Base-by-base conservation (phyloP, 2,797 vertebrate genomes). In the Sphenodon punctatus region DNA sequence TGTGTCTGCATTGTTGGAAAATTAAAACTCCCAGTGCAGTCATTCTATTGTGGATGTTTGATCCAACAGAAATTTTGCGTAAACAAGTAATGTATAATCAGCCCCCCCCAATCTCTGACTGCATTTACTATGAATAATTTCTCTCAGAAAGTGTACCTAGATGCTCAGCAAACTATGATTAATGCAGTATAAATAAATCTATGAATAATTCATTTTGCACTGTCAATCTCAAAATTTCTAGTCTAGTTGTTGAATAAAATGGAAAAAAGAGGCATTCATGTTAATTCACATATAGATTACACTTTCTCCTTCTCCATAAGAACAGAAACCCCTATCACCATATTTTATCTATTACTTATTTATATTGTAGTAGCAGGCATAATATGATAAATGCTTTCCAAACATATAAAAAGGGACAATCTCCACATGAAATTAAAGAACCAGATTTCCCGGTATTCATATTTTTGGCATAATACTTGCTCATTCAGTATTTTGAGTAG, bases 331-430 rank as follows among this genome's bases (percentile, higher is more conserved):
- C n/a, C n/a, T n/a, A n/a, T n/a, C n/a, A n/a, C n/a, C n/a, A n/a
- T n/a, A n/a, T n/a, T n/a, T n/a, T n/a, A n/a, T n/a, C n/a, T n/a
- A n/a, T n/a, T n/a, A n/a, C n/a, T 27, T 34, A 76, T 3, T 14
- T 38, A 56, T n/a, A 34, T 2, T 1, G 0, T 36, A 8, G 27
- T 41, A 71, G 27, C 0, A 0, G 34, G 23, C 5, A 56, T 75
- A 25, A 48, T 68, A 74, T 51, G 56, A 41, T 51, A 77, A 86
- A 77, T 10, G 5, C 10, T 7, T 48, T 75, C 78, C 41, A 80
- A 82, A 80, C 46, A 10, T 34, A 42, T 23, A 79, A 55, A 20
- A 58, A 38, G 15, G 6, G 30, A 66, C 25, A 23, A 25, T 19
- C 75, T 78, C 38, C 32, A 65, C 71, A 55, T 12, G 34, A 13